Base-by-base conservation (phyloP, 2,888 invertebrate species). In the Scaptomyza reducta region DNA sequence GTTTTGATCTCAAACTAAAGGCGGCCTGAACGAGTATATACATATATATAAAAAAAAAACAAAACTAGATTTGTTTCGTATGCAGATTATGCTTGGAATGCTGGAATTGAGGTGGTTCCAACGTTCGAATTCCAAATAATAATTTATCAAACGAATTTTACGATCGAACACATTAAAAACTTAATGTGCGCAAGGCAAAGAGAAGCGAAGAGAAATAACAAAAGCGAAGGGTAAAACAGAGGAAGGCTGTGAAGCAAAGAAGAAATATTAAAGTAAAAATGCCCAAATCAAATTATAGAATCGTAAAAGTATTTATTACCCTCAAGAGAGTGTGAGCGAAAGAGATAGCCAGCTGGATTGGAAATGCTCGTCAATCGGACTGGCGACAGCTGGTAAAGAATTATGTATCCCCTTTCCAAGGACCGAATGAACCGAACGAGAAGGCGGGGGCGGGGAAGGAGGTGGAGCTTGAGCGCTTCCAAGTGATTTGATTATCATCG, bases 401-500 rank as follows among this genome's bases (percentile, higher is more conserved):
- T 79, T 73, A 74, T 76, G 73, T 79, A 58, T 63, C 61, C 31
- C 40, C 41, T 9, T 35, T 6, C 9, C 10, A 38, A 38, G 7
- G 3, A 18, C 18, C n/a, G 22, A n/a, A n/a, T n/a, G n/a, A 9
- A 10, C 11, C 4, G 11, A 3, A 7, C 1, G 29, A 1, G 29
- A 3, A 13, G 41, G 7, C 16, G 45, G 46, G 25, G 53, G 50
- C 25, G 35, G 47, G 44, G 41, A 61, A 38, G 42, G 38, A 33
- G 46, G 58, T 22, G 46, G 47, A 66, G 72, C 22, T 22, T 51
- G 59, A 64, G 70, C 64, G 73, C 64, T 49, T 59, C 65, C 70
- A 76, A 86, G 72, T 87, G 89, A 88, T 86, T 89, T 89, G 89
- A 90, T 89, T 89, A 89, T 90, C 89, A 90, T 90, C 90, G 89